A percentile compares a stretch with the other conserved stretches of the same genome.
Conservation (phyloP, 2,113 vertebrate genomes). For the Puma concolor region DNA sequence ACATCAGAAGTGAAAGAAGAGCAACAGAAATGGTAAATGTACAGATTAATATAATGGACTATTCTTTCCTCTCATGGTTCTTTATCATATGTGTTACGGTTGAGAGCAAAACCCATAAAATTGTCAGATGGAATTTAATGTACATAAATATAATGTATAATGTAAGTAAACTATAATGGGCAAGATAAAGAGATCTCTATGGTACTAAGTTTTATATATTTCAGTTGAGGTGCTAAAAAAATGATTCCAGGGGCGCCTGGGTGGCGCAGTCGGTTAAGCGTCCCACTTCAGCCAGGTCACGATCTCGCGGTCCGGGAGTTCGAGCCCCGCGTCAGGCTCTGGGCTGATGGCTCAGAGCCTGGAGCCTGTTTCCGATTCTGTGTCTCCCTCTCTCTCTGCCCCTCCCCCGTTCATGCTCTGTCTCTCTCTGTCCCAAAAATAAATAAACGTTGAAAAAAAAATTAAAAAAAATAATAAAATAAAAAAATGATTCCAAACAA, state of each 20-base stretch:
- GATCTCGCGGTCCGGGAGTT: too few relatives aligned
- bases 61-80: neutral
- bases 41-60: neutral
- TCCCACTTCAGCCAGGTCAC: too few relatives aligned
- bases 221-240: neutral
- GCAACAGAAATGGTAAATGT: neutral
- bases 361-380: too few relatives aligned
- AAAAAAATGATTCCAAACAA: neutral
- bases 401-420: too few relatives aligned
- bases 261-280: too few relatives aligned
- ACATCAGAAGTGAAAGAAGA: neutral
- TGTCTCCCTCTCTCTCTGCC: too few relatives aligned
- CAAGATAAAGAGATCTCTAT: neutral
- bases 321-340: too few relatives aligned
- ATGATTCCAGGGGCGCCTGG: too few relatives aligned
- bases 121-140: neutral
- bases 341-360: too few relatives aligned
- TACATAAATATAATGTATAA: neutral
- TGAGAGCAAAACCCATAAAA: neutral
- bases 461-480: too few relatives aligned
- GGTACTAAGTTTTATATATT: neutral
- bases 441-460: too few relatives aligned
- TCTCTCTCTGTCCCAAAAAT: too few relatives aligned
- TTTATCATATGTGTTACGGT: neutral
- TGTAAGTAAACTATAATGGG: neutral